A percentile compares a stretch with the other conserved stretches of the same genome.
phyloP scores from a whole-genome alignment of 1,140 invertebrate species.

The Calephelis nemesis region DNA sequence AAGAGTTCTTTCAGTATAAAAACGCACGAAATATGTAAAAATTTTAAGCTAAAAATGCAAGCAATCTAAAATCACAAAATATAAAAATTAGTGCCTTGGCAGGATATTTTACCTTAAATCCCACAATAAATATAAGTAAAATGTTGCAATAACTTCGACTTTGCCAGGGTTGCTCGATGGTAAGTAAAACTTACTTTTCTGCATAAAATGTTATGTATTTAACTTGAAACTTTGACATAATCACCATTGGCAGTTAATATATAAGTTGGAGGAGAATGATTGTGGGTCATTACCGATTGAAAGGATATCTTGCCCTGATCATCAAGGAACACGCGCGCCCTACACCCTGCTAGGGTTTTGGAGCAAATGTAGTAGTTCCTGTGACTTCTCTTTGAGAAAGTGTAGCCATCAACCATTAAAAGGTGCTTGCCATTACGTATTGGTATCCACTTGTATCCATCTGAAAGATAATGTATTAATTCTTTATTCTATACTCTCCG shows the following conservation, averaged over 20 bases:
- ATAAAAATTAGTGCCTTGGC: too few species aligned
- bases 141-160: too few species aligned
- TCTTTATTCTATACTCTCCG: not conserved
- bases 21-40: too few species aligned
- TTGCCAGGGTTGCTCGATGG: too few species aligned
- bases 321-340: not conserved
- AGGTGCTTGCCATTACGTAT: conserved; percentile 3
- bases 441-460: conserved; percentile 2
- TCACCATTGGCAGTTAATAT: conserved; percentile 27
- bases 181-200: too few species aligned
- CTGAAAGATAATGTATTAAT: not conserved
- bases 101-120: too few species aligned
- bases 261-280: conserved; percentile 35
- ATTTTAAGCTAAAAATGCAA: too few species aligned
- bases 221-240: conserved; percentile 33
- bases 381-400: conserved; percentile 2
- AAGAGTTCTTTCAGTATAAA: too few species aligned
- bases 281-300: conserved; percentile 22
- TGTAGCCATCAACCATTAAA: not conserved
- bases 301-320: conserved; percentile 8
- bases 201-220: too few species aligned
- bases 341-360: not conserved
- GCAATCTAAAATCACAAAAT: too few species aligned
- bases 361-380: conserved; percentile 10
- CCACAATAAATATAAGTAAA: too few species aligned